Conservation (phyloP, 2,888 invertebrate species). For the Prosopocoilus inquinatus region DNA sequence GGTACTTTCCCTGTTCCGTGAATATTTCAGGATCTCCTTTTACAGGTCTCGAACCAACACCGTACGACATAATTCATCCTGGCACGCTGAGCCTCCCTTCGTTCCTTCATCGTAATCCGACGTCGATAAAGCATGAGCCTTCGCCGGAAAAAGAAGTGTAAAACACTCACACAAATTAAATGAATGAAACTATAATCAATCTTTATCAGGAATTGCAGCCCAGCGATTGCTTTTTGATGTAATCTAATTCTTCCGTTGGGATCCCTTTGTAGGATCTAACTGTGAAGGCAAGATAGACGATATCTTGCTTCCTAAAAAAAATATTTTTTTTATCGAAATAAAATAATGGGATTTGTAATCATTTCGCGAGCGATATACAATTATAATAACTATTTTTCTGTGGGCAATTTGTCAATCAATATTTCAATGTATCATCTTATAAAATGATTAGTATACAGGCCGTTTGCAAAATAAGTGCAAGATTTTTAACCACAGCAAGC, state of each 20-base stretch:
- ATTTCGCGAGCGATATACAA: too few relatives aligned
- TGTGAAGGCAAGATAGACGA: too few relatives aligned
- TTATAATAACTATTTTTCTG: too few relatives aligned
- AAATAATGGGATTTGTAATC: too few relatives aligned
- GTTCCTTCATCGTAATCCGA: neutral
- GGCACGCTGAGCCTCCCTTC: neutral
- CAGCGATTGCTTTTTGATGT: conserved; percentile 14
- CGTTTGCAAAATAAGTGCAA: too few relatives aligned
- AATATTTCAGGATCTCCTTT: neutral
- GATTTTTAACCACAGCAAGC: too few relatives aligned
- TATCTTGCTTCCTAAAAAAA: too few relatives aligned
- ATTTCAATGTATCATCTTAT: too few relatives aligned
- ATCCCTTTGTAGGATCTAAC: neutral
- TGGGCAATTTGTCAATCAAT: too few relatives aligned
- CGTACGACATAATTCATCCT: neutral
- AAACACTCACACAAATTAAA: conserved; percentile 22
- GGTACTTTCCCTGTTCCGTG: neutral
- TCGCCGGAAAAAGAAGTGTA: conserved; percentile 16
- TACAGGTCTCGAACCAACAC: neutral
- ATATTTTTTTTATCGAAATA: too few relatives aligned
- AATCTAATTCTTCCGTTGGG: conserved; percentile 15
- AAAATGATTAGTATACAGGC: too few relatives aligned
- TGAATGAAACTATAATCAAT: conserved; percentile 22
- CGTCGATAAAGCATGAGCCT: neutral
- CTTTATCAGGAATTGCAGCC: conserved; percentile 14